phyloP scores from a whole-genome alignment of 23 tunicate species.

The Halocynthia roretzi region DNA sequence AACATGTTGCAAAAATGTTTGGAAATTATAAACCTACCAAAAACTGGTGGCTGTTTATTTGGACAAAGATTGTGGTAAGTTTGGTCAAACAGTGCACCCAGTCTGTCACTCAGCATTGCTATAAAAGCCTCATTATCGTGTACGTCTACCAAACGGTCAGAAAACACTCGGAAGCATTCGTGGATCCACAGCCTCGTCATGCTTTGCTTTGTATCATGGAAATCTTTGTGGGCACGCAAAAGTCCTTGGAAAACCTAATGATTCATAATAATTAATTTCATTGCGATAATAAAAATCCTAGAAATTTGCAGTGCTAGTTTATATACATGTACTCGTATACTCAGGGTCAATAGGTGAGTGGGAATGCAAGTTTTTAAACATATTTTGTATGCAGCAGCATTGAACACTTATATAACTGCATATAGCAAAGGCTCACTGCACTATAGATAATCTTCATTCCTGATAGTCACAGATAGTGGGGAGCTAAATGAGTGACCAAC shows the following conservation, averaged over 20 bases:
- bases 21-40: constrained; percentile 31
- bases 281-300: too few relatives aligned
- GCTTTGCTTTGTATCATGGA: constrained; percentile 85
- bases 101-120: constrained; percentile 63
- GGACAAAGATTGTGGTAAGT: constrained; percentile 93
- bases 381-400: too few relatives aligned
- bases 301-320: too few relatives aligned
- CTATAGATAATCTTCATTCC: too few relatives aligned
- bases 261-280: not conserved
- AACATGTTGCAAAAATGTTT: not conserved
- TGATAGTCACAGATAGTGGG: too few relatives aligned
- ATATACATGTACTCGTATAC: too few relatives aligned
- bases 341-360: too few relatives aligned
- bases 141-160: constrained; percentile 80
- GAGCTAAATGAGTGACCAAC: too few relatives aligned
- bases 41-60: constrained; percentile 79
- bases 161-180: constrained; percentile 93
- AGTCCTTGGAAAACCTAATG: constrained; percentile 94
- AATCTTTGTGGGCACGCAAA: constrained; percentile 89
- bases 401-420: too few relatives aligned
- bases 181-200: constrained; percentile 98
- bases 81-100: constrained; percentile 87
- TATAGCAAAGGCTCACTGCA: too few relatives aligned
- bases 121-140: constrained; percentile 77
- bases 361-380: too few relatives aligned